Conservation (phyloP, 2,113 vertebrate species). For the Alosa alosa region DNA sequence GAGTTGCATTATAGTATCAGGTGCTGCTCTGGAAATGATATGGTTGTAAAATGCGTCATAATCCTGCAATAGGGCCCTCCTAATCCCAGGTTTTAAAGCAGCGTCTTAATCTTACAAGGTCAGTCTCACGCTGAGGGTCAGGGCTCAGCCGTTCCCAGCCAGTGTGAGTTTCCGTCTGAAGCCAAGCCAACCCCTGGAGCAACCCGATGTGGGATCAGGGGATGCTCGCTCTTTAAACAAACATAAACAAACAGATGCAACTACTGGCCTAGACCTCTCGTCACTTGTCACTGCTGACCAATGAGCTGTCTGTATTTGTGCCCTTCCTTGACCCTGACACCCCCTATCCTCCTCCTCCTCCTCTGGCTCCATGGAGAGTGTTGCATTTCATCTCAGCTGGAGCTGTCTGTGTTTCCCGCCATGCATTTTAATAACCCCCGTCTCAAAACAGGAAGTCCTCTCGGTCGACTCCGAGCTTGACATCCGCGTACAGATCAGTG, state of each 20-base stretch:
- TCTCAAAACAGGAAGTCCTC: slow-evolving; percentile 24
- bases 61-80: background rate
- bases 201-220: background rate
- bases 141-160: background rate
- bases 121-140: background rate
- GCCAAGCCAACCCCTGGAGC: background rate
- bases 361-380: background rate
- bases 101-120: background rate
- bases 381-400: slow-evolving; percentile 12
- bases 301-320: background rate
- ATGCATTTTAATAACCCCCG: slow-evolving; percentile 22
- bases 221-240: background rate
- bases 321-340: background rate
- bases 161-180: background rate
- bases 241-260: slow-evolving; percentile 2
- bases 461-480: slow-evolving; percentile 2
- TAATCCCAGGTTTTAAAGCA: background rate
- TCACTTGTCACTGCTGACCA: background rate
- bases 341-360: background rate
- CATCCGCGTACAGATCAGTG: slow-evolving; percentile 2
- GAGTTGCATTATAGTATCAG: background rate
- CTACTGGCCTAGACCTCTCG: background rate
- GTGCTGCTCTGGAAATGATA: background rate
- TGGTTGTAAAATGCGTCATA: background rate
- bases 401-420: slow-evolving; percentile 16